Evolutionary conservation across 1,140 invertebrate genomes (phyloP).

Genomic region (Anastrepha ludens): DNA sequence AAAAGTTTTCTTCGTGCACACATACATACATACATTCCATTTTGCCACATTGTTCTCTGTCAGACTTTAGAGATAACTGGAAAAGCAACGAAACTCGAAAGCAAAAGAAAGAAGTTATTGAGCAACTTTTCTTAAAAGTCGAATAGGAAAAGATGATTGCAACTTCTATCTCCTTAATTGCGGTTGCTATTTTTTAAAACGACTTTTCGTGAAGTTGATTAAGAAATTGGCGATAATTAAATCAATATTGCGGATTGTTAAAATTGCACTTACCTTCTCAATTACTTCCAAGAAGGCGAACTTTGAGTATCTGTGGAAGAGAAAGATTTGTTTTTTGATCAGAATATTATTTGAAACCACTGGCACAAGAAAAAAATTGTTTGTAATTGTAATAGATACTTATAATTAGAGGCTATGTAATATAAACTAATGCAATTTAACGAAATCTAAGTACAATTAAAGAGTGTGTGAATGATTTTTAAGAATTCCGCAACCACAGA

Average conservation of each 20-base stretch:
- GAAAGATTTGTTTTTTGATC: too few species aligned
- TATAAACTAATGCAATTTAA: too few species aligned
- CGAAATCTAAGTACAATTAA: too few species aligned
- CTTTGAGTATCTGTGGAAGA: not conserved
- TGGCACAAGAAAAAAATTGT: too few species aligned
- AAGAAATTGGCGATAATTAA: not conserved
- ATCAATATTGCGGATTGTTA: not conserved
- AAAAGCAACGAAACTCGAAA: not conserved
- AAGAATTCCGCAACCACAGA: too few species aligned
- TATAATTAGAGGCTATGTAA: too few species aligned
- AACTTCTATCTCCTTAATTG: constrained; percentile 25
- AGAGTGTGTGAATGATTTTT: too few species aligned
- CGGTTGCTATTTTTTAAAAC: not conserved
- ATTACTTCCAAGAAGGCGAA: not conserved
- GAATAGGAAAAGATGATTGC: not conserved
- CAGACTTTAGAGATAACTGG: not conserved
- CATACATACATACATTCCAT: too few species aligned
- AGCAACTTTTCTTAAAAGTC: not conserved
- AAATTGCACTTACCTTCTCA: not conserved
- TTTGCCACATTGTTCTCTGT: not conserved
- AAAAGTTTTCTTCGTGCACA: not conserved
- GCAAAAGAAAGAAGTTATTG: not conserved
- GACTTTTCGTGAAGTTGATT: not conserved
- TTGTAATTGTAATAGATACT: too few species aligned
- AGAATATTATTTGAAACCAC: too few species aligned